Percentiles rank a stretch among this genome's conserved stretches.
phyloP scores from a whole-genome alignment of 37 sponge, comb jelly and placozoan genomes.

The Cliona cf. orientalis region DNA sequence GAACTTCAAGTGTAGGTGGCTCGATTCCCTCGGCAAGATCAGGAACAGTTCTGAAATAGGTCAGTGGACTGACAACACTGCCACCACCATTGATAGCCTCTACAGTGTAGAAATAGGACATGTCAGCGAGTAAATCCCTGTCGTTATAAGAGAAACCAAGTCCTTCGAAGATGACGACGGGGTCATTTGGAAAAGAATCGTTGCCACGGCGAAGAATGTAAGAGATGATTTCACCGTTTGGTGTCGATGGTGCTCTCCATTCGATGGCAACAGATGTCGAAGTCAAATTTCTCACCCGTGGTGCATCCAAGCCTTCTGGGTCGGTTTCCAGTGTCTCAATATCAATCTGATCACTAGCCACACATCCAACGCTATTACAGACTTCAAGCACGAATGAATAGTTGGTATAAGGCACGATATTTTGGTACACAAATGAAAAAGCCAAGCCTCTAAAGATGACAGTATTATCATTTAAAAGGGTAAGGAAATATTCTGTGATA shows the following conservation, averaged over 20 bases:
- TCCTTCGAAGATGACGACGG: conserved; percentile 44
- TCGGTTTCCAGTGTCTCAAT: conserved; percentile 48
- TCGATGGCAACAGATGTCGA: conserved; percentile 56
- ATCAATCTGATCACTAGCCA: conserved; percentile 11
- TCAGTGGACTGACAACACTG: conserved; percentile 44
- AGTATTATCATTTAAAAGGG: conserved; percentile 23
- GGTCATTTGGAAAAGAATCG: conserved; percentile 20
- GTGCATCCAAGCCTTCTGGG: conserved; percentile 65
- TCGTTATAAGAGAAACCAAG: conserved; percentile 52
- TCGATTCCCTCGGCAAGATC: conserved; percentile 64
- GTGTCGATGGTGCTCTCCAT: conserved; percentile 66
- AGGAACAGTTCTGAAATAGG: conserved; percentile 48
- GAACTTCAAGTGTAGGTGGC: conserved; percentile 41
- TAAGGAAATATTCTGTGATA: conserved; percentile 56
- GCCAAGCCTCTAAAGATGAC: conserved; percentile 39
- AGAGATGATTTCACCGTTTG: conserved; percentile 70
- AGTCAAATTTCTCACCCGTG: conserved; percentile 37
- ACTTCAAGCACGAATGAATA: conserved; percentile 59
- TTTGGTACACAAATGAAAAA: conserved; percentile 11
- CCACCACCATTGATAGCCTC: conserved; percentile 81
- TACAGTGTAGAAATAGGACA: conserved; percentile 64
- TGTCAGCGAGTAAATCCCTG: conserved; percentile 56
- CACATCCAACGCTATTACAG: conserved; percentile 83
- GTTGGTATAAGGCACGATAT: conserved; percentile 63
- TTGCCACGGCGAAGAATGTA: conserved; percentile 62